phyloP scores from a whole-genome alignment of 2,113 vertebrate species.

The Ceratotherium simum region DNA sequence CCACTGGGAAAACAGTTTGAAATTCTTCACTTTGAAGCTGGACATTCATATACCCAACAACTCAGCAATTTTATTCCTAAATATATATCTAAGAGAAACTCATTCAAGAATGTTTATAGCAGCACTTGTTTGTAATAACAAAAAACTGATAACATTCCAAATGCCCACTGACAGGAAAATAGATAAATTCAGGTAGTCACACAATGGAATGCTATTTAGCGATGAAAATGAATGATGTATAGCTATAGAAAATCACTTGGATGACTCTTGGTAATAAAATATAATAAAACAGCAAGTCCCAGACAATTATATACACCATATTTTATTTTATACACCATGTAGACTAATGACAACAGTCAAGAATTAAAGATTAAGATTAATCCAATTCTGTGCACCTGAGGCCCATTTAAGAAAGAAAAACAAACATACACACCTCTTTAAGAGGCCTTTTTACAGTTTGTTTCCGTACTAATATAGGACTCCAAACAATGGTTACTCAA shows the following conservation, averaged over 20 bases:
- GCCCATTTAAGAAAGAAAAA: background rate
- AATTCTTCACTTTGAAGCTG: background rate
- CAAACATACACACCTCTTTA: slow-evolving; percentile 23
- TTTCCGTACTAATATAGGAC: background rate
- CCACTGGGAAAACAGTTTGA: background rate
- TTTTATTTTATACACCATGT: background rate
- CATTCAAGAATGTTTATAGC: background rate
- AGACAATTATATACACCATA: background rate
- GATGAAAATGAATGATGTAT: background rate
- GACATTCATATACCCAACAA: background rate
- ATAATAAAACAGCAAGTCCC: background rate
- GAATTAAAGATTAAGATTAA: slow-evolving; percentile 43
- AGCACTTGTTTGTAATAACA: slow-evolving; percentile 1
- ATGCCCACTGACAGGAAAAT: background rate
- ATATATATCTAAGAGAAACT: background rate
- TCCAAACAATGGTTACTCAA: background rate
- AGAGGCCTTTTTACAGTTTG: background rate
- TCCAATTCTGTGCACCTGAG: background rate
- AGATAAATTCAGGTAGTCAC: background rate
- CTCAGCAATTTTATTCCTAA: slow-evolving; percentile 8
- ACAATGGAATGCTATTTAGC: background rate
- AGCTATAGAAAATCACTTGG: background rate
- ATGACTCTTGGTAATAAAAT: slow-evolving; percentile 22
- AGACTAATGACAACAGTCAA: background rate
- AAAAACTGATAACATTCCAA: background rate